Evolutionary conservation across 2,888 invertebrate genomes (phyloP).

Genomic region (Leucoptera coffeella): DNA sequence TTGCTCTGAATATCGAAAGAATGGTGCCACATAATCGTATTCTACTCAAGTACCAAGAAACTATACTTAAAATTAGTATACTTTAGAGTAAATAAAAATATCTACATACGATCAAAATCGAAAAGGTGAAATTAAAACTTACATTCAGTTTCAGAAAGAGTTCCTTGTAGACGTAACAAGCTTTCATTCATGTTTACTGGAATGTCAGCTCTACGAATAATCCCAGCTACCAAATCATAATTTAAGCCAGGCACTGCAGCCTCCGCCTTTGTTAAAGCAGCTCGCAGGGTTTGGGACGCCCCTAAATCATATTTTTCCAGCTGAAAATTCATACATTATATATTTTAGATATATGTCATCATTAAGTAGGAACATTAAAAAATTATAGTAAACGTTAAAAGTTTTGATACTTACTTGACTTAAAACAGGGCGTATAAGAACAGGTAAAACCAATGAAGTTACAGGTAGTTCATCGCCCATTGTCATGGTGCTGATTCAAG

Average conservation of each 20-base stretch:
- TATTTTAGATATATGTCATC: too few relatives aligned
- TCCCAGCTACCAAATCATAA: slow-evolving; percentile 84
- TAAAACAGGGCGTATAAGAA: slow-evolving; percentile 86
- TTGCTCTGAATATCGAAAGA: too few relatives aligned
- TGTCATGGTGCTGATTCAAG: slow-evolving; percentile 72
- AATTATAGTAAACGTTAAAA: too few relatives aligned
- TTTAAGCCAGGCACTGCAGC: slow-evolving; percentile 85
- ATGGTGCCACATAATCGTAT: too few relatives aligned
- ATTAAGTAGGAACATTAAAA: too few relatives aligned
- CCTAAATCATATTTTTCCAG: slow-evolving; percentile 85
- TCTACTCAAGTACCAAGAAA: too few relatives aligned
- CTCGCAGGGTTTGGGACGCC: slow-evolving; percentile 86
- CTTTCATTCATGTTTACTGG: slow-evolving; percentile 92
- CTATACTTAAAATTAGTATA: too few relatives aligned
- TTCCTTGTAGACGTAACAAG: slow-evolving; percentile 81
- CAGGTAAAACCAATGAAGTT: slow-evolving; percentile 85
- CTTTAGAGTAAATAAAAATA: too few relatives aligned
- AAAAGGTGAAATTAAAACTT: slow-evolving; percentile 15
- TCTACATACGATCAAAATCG: too few relatives aligned
- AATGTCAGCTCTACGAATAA: slow-evolving; percentile 73
- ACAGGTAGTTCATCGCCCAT: slow-evolving; percentile 94
- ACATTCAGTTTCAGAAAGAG: slow-evolving; percentile 85
- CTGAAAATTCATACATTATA: too few relatives aligned
- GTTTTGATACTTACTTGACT: slow-evolving; percentile 73
- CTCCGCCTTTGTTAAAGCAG: slow-evolving; percentile 87